Conservation (phyloP, 2,888 invertebrate genomes). For the Cheilosia urbana region DNA sequence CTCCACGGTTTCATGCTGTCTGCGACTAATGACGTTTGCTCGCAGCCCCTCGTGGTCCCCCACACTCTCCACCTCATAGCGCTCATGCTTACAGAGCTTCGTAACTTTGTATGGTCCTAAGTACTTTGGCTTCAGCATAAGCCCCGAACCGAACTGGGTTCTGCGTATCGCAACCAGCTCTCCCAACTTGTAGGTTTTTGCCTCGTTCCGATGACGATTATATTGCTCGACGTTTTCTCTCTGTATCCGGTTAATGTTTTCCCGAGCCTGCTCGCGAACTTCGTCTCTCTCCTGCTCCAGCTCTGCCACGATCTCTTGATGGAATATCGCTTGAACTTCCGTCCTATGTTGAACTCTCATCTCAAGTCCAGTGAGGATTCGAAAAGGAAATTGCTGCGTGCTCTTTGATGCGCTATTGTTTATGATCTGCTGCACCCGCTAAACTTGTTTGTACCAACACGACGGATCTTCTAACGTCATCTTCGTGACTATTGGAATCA, state of each 20-base stretch:
- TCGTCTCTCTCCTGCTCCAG: too few species aligned
- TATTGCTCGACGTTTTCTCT: neutral
- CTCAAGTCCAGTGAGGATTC: too few species aligned
- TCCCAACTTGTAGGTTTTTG: neutral
- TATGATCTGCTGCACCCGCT: neutral
- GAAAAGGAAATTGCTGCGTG: neutral
- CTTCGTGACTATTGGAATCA: neutral
- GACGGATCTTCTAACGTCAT: neutral
- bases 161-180: neutral
- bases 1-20: slow-evolving; percentile 19
- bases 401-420: neutral
- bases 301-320: too few species aligned
- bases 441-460: neutral
- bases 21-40: neutral
- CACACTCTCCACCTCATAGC: neutral
- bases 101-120: neutral
- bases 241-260: too few species aligned
- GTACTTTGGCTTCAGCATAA: neutral
- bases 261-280: too few species aligned
- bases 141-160: neutral
- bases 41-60: neutral
- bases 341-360: too few species aligned
- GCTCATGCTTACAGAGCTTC: neutral
- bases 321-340: too few species aligned
- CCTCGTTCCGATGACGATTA: neutral